Conservation (phyloP, 1,140 invertebrate genomes). For the Sminthurides bifidus region DNA sequence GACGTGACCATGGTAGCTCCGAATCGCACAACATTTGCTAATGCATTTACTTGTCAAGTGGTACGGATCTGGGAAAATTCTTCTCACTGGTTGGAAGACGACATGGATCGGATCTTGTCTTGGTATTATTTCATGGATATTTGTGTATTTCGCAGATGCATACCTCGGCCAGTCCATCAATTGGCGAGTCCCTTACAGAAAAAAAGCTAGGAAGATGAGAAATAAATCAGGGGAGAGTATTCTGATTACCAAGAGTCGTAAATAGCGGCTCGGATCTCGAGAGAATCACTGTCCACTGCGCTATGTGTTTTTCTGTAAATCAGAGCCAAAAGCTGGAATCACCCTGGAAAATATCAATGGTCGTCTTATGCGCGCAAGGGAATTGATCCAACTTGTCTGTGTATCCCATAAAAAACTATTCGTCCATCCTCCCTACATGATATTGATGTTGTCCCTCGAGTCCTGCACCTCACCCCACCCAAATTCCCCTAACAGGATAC, state of each 20-base stretch:
- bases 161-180: too few relatives aligned
- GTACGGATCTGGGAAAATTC: too few relatives aligned
- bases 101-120: too few relatives aligned
- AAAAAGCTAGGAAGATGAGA: slow-evolving; percentile 1
- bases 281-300: slow-evolving; percentile 13
- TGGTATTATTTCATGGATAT: too few relatives aligned
- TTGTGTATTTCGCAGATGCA: too few relatives aligned
- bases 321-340: slow-evolving; percentile 3
- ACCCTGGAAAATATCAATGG: slow-evolving; percentile 13
- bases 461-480: slow-evolving; percentile 5
- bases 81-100: too few relatives aligned
- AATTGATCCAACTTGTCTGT: slow-evolving; percentile 5
- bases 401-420: slow-evolving; percentile 10
- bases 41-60: too few relatives aligned
- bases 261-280: slow-evolving; percentile 6
- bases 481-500: neutral
- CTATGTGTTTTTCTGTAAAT: slow-evolving; percentile 4
- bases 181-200: too few relatives aligned
- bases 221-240: slow-evolving; percentile 16
- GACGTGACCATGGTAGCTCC: too few relatives aligned
- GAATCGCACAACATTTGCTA: too few relatives aligned
- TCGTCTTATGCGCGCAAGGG: neutral
- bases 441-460: slow-evolving; percentile 15
- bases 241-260: slow-evolving; percentile 10
- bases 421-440: slow-evolving; percentile 4